Percentiles rank a stretch among this genome's conserved stretches.
Evolutionary conservation across 2,888 invertebrate species (phyloP).

Genomic region (Stratiomys singularior): DNA sequence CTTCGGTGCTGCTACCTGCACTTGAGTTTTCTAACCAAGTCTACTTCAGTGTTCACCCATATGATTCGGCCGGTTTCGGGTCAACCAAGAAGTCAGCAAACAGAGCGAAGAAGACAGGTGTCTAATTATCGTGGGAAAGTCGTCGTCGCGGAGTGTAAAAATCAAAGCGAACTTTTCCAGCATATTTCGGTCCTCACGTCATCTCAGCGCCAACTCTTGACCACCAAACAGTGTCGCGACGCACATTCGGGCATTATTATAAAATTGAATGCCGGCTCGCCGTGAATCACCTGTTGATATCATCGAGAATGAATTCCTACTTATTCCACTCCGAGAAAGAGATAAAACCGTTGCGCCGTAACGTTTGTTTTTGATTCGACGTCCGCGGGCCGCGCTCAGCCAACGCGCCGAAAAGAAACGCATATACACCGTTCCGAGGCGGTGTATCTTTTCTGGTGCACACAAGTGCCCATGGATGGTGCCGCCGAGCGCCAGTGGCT

Average conservation of each 20-base stretch:
- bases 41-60: not conserved
- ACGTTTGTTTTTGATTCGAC: constrained; percentile 20
- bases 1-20: not conserved
- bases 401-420: not conserved
- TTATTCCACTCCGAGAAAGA: constrained; percentile 15
- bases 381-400: not conserved
- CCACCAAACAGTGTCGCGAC: not conserved
- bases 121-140: constrained; percentile 28
- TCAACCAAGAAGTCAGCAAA: not conserved
- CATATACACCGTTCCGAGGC: constrained; percentile 10
- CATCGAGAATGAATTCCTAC: constrained; percentile 39
- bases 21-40: not conserved
- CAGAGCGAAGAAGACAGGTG: constrained; percentile 16
- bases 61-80: not conserved
- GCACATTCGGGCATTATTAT: too few relatives aligned
- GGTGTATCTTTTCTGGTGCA: constrained; percentile 47
- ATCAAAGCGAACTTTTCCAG: not conserved
- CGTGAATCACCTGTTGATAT: constrained; percentile 52
- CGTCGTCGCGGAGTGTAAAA: not conserved
- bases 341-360: not conserved
- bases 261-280: constrained; percentile 11
- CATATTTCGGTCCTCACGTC: too few relatives aligned
- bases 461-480: constrained; percentile 24
- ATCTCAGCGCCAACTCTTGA: too few relatives aligned
- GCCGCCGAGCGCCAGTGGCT: constrained; percentile 26